phyloP scores from a whole-genome alignment of 2,797 vertebrate genomes.

The Poecilia picta region DNA sequence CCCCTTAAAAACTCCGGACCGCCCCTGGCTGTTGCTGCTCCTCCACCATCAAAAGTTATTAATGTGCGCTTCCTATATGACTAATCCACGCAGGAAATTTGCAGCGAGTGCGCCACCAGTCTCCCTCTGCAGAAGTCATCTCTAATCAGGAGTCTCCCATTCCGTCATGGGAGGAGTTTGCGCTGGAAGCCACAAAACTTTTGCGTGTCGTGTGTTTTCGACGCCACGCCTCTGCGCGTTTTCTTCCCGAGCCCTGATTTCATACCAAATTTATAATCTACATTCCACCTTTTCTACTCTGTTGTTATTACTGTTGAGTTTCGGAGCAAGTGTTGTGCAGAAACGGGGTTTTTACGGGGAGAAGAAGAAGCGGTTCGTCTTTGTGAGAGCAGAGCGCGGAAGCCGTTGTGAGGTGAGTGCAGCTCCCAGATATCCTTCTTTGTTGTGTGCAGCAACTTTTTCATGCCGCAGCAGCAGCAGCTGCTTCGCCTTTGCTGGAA shows the following conservation, averaged over 20 bases:
- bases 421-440: constrained; percentile 69
- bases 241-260: constrained; percentile 78
- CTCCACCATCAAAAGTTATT: neutral
- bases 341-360: neutral
- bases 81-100: neutral
- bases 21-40: neutral
- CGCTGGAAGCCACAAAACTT: constrained; percentile 70
- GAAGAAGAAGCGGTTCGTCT: constrained; percentile 24
- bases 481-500: constrained; percentile 63
- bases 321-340: neutral
- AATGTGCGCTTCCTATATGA: neutral
- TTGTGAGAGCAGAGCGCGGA: constrained; percentile 37
- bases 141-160: constrained; percentile 27
- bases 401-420: constrained; percentile 76
- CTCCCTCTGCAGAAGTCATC: neutral
- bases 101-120: neutral
- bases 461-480: constrained; percentile 46
- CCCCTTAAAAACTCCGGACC: neutral
- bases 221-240: constrained; percentile 81
- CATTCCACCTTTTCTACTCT: constrained; percentile 74
- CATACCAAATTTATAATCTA: constrained; percentile 82
- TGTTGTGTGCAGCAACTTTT: constrained; percentile 78
- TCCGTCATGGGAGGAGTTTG: constrained; percentile 74
- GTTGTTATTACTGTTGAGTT: constrained; percentile 41
- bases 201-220: constrained; percentile 68